These are phyloP conservation scores for Antheraea pernyi DNA, from an alignment of 1,140 invertebrate species.

Conservation along the genomic window DNA sequence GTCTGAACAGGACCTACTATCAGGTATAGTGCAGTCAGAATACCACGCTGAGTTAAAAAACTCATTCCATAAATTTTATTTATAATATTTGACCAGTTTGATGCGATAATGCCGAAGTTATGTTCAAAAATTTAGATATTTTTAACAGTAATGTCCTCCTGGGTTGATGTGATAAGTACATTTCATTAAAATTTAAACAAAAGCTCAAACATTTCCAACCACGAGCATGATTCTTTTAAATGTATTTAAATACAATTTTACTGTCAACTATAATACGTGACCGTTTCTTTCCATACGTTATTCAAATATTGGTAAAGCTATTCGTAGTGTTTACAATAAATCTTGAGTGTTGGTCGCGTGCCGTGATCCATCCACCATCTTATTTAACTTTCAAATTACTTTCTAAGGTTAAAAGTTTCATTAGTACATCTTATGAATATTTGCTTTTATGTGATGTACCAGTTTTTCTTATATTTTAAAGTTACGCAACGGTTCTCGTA, in stretches of 20 bases:
- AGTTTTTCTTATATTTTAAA: neutral
- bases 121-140: neutral
- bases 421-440: slow-evolving; percentile 16
- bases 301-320: slow-evolving; percentile 37
- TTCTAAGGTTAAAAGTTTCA: slow-evolving; percentile 18
- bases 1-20: too few relatives aligned
- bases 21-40: too few relatives aligned
- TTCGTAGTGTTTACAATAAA: slow-evolving; percentile 35
- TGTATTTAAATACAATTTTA: slow-evolving; percentile 2
- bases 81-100: too few relatives aligned
- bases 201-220: neutral
- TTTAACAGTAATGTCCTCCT: neutral
- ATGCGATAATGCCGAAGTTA: neutral
- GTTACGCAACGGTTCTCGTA: neutral
- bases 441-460: slow-evolving; percentile 8
- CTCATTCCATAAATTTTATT: too few relatives aligned
- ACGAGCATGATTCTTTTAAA: neutral
- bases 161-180: neutral
- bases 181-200: neutral
- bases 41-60: too few relatives aligned
- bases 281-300: slow-evolving; percentile 18
- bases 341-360: slow-evolving; percentile 32
- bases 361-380: slow-evolving; percentile 23
- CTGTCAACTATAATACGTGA: slow-evolving; percentile 14
- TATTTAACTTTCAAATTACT: slow-evolving; percentile 34